Conservation (phyloP, 2,797 vertebrate species). For the Limosa lapponica region DNA sequence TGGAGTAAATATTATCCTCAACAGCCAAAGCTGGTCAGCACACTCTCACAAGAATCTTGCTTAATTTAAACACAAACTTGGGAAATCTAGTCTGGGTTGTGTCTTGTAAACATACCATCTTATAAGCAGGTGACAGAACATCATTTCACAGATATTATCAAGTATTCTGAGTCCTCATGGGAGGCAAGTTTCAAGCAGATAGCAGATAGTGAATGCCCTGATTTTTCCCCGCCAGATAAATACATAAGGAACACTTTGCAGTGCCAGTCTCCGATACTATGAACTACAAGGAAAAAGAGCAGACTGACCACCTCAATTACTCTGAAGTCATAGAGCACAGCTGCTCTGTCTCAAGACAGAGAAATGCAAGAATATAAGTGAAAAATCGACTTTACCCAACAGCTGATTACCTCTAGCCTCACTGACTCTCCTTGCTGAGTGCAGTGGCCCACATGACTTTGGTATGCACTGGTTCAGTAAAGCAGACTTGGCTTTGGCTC, state of each 20-base stretch:
- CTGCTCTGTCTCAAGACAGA: background rate
- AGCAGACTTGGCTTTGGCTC: slow-evolving; percentile 36
- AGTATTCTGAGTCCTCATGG: background rate
- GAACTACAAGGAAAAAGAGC: background rate
- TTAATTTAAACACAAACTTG: background rate
- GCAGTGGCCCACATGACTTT: slow-evolving; percentile 44
- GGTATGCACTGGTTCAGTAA: slow-evolving; percentile 33
- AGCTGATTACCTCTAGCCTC: slow-evolving; percentile 47
- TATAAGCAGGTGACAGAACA: background rate
- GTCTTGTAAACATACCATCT: background rate
- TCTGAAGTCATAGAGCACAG: background rate
- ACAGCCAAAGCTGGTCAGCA: background rate
- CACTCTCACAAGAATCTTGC: background rate
- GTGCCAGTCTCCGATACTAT: background rate
- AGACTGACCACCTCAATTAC: background rate
- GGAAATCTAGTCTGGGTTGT: background rate
- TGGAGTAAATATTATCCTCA: background rate
- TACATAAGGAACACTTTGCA: background rate
- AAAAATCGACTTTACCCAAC: background rate
- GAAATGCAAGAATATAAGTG: background rate
- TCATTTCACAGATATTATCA: background rate
- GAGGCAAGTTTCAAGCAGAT: background rate
- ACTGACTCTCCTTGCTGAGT: slow-evolving; percentile 19
- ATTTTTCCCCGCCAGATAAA: background rate
- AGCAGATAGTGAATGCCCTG: background rate